Evolutionary conservation across 2,113 vertebrate genomes (phyloP).

Genomic region (Macquaria australasica): DNA sequence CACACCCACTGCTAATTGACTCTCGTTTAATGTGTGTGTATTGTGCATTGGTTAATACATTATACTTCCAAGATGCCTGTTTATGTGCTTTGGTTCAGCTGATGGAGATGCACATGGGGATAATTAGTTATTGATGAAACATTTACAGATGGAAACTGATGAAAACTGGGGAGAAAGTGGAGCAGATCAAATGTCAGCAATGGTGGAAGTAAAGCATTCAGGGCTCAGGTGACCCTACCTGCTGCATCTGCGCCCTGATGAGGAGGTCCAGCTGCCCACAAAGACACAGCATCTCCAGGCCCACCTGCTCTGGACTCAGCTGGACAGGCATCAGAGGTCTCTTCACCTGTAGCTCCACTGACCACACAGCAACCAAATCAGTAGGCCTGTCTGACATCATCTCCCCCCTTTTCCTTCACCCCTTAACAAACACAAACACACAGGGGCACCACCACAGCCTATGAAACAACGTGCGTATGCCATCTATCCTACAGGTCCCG

Average conservation of each 20-base stretch:
- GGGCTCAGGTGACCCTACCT: slow-evolving; percentile 68
- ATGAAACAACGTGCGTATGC: neutral
- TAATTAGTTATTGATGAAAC: neutral
- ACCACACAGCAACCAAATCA: slow-evolving; percentile 47
- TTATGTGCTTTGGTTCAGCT: neutral
- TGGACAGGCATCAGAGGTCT: slow-evolving; percentile 84
- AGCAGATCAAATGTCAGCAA: too few species aligned
- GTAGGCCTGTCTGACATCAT: neutral
- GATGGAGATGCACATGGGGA: neutral
- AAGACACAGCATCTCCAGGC: slow-evolving; percentile 87
- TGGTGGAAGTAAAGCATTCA: too few species aligned
- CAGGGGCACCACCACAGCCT: neutral
- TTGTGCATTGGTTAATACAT: neutral
- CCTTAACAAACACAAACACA: neutral
- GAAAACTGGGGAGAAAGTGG: too few species aligned
- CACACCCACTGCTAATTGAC: neutral
- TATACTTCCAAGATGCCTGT: neutral
- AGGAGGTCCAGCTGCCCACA: slow-evolving; percentile 88
- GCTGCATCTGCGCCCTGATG: slow-evolving; percentile 86
- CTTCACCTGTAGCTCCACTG: slow-evolving; percentile 85
- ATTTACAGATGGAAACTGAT: too few species aligned
- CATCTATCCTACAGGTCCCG: slow-evolving; percentile 5
- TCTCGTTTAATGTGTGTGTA: neutral
- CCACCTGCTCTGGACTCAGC: slow-evolving; percentile 86
- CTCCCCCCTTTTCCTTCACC: fast-evolving